Evolutionary conservation across 2,888 invertebrate species (phyloP).

Genomic region (Polymixis flavicincta): DNA sequence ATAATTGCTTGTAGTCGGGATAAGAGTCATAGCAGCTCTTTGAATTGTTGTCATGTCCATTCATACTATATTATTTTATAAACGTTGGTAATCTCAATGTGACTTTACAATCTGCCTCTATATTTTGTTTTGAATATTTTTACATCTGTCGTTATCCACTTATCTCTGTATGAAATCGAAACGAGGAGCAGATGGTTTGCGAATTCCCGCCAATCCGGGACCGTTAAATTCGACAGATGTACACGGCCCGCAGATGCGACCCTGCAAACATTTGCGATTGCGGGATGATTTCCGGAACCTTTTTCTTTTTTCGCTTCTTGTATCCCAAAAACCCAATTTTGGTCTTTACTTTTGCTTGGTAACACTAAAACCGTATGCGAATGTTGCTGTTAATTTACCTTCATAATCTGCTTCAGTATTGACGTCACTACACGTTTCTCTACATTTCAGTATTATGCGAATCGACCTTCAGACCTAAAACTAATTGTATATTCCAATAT

Average conservation of each 20-base stretch:
- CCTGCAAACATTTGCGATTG: constrained; percentile 52
- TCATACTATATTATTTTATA: not conserved
- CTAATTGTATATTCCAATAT: constrained; percentile 26
- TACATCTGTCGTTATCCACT: constrained; percentile 54
- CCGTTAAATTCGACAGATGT: constrained; percentile 63
- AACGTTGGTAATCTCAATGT: constrained; percentile 25
- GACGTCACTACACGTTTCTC: constrained; percentile 15
- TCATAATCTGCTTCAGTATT: constrained; percentile 6
- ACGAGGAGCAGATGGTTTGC: constrained; percentile 65
- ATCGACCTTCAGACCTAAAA: constrained; percentile 40
- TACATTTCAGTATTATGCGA: constrained; percentile 16
- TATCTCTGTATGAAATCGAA: constrained; percentile 63
- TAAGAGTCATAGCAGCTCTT: constrained; percentile 12
- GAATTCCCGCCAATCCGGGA: constrained; percentile 55
- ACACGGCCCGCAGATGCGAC: constrained; percentile 59
- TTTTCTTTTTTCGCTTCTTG: constrained; percentile 34
- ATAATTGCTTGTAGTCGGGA: constrained; percentile 17
- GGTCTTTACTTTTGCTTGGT: not conserved
- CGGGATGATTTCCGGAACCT: constrained; percentile 21
- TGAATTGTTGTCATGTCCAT: constrained; percentile 19
- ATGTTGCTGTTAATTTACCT: constrained; percentile 7
- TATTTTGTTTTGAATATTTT: constrained; percentile 46
- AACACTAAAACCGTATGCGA: constrained; percentile 8
- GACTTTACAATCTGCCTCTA: constrained; percentile 27
- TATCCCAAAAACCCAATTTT: constrained; percentile 13